Evolutionary conservation across 1,140 invertebrate genomes (phyloP).

Genomic region (Dreissena rostriformis): DNA sequence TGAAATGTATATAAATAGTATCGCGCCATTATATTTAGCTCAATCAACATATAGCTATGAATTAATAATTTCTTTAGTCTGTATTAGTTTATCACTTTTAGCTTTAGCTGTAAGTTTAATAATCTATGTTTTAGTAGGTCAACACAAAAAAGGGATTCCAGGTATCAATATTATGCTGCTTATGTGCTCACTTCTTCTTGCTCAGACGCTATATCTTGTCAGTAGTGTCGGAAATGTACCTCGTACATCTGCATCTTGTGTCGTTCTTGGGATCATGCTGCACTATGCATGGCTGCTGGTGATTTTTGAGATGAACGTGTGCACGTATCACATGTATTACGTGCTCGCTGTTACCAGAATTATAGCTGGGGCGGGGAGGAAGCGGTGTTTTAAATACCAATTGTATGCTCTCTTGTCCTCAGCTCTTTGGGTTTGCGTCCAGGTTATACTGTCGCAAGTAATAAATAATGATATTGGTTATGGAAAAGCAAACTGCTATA

Average conservation of each 20-base stretch:
- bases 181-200: background rate
- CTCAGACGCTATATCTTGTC: slow-evolving; percentile 9
- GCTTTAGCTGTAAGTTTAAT: background rate
- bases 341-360: background rate
- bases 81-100: slow-evolving; percentile 1
- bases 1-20: slow-evolving; percentile 8
- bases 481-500: slow-evolving; percentile 33
- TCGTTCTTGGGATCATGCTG: background rate
- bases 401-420: background rate
- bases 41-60: background rate
- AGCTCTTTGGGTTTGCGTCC: background rate
- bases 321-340: slow-evolving; percentile 44
- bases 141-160: background rate
- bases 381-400: background rate
- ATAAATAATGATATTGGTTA: slow-evolving; percentile 12
- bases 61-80: slow-evolving; percentile 4
- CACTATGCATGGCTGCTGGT: slow-evolving; percentile 19
- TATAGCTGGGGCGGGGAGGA: background rate
- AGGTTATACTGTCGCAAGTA: background rate
- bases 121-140: slow-evolving; percentile 5
- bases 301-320: slow-evolving; percentile 37
- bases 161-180: slow-evolving; percentile 26
- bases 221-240: background rate
- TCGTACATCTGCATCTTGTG: background rate
- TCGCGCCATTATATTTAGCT: background rate